A percentile compares a stretch with the other conserved stretches of the same genome.
Conservation (phyloP, 2,888 invertebrate species). For the Drosophila quasianomalipes region DNA sequence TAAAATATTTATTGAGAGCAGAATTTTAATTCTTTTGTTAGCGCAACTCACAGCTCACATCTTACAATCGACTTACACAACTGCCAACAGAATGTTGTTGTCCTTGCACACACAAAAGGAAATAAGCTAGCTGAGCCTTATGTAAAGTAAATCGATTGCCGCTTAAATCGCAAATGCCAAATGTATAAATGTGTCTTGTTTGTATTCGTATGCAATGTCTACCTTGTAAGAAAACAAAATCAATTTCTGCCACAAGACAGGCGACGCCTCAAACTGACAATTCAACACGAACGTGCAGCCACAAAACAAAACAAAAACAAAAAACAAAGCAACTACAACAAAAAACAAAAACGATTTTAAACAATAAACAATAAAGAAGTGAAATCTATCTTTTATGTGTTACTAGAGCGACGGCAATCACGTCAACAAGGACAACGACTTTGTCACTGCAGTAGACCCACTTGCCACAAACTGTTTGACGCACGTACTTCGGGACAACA, state of each 20-base stretch:
- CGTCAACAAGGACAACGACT: conserved; percentile 13
- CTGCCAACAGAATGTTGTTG: not conserved
- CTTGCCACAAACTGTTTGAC: conserved; percentile 22
- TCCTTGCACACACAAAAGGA: not conserved
- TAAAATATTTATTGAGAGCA: not conserved
- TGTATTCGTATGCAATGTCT: conserved; percentile 29
- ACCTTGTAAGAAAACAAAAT: conserved; percentile 28
- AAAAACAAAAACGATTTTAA: conserved; percentile 51
- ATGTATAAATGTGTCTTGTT: conserved; percentile 1
- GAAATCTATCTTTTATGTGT: conserved; percentile 69
- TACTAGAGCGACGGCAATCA: conserved; percentile 44
- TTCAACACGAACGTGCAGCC: conserved; percentile 41
- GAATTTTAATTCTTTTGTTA: conserved; percentile 25
- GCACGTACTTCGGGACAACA: conserved; percentile 18
- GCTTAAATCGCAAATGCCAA: conserved; percentile 5
- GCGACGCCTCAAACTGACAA: conserved; percentile 9
- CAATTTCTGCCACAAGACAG: conserved; percentile 34
- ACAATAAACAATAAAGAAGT: conserved; percentile 68
- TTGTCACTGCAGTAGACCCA: conserved; percentile 8
- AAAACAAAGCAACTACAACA: conserved; percentile 2
- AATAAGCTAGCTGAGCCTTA: conserved; percentile 24
- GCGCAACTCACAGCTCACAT: not conserved
- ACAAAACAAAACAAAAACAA: conserved; percentile 41
- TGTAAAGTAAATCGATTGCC: conserved; percentile 26
- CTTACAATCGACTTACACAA: conserved; percentile 17